A percentile compares a stretch with the other conserved stretches of the same genome.
phyloP scores from a whole-genome alignment of 1,140 invertebrate genomes.

The Calliphora vicina region DNA sequence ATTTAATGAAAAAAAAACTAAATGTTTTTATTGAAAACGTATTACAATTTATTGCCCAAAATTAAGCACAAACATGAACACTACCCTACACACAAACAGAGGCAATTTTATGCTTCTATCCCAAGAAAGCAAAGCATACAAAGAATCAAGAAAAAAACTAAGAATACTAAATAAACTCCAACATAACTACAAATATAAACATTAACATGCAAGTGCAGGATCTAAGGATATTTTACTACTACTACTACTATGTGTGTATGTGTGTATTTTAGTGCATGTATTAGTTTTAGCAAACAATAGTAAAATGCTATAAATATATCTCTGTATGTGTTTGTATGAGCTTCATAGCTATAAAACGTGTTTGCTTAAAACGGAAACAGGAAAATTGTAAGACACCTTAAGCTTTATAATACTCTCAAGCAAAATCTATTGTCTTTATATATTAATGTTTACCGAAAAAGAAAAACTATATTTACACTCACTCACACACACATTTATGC shows the following conservation, averaged over 20 bases:
- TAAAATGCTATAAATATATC: background rate
- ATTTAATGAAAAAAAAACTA: conserved; percentile 5
- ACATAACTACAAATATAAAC: background rate
- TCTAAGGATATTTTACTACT: background rate
- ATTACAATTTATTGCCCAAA: conserved; percentile 28
- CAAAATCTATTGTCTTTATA: conserved; percentile 30
- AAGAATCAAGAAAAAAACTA: background rate
- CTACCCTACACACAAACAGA: background rate
- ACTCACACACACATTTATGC: too few relatives aligned
- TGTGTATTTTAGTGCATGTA: background rate
- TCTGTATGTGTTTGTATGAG: background rate
- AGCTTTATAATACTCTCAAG: conserved; percentile 26
- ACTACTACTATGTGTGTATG: background rate
- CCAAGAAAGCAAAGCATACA: too few relatives aligned
- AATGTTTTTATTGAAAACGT: conserved; percentile 29
- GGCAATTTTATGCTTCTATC: too few relatives aligned
- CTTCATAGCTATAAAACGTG: background rate
- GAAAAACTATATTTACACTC: too few relatives aligned
- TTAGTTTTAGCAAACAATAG: conserved; percentile 16
- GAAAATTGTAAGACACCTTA: conserved; percentile 22
- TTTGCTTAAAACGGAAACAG: conserved; percentile 25
- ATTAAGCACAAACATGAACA: background rate
- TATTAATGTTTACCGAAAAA: conserved; percentile 20
- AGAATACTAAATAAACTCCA: background rate
- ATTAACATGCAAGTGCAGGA: background rate